Evolutionary conservation across 2,113 vertebrate species (phyloP).

Genomic region (Petrocephalus microphthalmus): DNA sequence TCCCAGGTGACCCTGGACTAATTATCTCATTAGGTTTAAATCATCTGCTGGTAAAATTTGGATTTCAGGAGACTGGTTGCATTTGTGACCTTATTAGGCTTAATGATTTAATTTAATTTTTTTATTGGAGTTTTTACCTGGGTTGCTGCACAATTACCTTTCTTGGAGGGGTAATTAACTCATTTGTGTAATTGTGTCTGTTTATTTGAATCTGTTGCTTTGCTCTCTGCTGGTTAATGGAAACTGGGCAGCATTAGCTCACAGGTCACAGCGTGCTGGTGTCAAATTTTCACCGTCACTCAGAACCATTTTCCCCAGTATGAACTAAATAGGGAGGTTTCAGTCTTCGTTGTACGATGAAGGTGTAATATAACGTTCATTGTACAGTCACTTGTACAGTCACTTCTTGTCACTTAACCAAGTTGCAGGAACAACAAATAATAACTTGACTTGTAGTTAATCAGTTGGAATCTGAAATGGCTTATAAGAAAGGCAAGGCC

Average conservation of each 20-base stretch:
- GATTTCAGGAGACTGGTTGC: neutral
- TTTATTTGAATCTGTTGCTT: neutral
- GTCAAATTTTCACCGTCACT: neutral
- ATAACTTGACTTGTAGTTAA: too few species aligned
- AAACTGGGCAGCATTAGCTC: neutral
- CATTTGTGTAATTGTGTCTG: neutral
- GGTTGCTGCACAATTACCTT: neutral
- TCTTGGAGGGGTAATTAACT: neutral
- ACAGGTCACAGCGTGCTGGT: neutral
- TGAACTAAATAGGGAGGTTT: neutral
- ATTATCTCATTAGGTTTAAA: neutral
- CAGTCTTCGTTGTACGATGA: neutral
- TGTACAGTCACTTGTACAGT: too few species aligned
- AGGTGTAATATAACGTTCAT: too few species aligned
- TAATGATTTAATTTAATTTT: neutral
- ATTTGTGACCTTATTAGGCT: neutral
- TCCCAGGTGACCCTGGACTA: neutral
- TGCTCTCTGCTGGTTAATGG: neutral
- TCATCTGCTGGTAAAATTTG: neutral
- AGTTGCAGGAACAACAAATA: too few species aligned
- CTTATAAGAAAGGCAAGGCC: too few species aligned
- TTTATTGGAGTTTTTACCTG: neutral
- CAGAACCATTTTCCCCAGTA: neutral
- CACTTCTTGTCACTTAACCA: too few species aligned
- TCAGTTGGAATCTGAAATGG: too few species aligned